Base-by-base conservation (phyloP, 2,888 invertebrate genomes). In the Euplagia quadripunctaria region DNA sequence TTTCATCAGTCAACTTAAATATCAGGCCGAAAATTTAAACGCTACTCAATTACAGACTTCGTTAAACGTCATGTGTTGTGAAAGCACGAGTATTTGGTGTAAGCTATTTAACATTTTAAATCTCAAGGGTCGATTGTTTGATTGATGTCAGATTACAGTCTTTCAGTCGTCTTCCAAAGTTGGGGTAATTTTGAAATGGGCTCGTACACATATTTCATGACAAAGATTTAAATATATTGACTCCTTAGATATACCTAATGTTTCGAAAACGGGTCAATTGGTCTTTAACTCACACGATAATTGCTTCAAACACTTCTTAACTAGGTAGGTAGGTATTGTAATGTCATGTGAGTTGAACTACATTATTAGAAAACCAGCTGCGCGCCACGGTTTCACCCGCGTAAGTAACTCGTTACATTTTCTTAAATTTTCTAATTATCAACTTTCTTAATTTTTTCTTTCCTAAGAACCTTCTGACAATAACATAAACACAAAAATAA, bases 201-300 rank as follows among this genome's bases (percentile, higher is more conserved):
- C 8, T 1, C n/a, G n/a, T n/a, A 4, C 7, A n/a, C 17, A 55
- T 31, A 31, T 31, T 31, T 1, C 31, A 31, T 31, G 31, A 31
- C 31, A 31, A 31, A 1, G 31, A 1, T 31, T 31, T 31, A 46
- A 31, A 61, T 12, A 46, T 65, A 46, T 49, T 20, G 46, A 65
- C 65, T 65, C 14, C n/a, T 20, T 17, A 12, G 46, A 20, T 65
- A 46, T 65, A 31, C 31, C 31, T 31, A 49, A 65, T 20, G 20
- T 20, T 20, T 20, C 20, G 20, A 46, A 49, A 65, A 49, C 20
- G 14, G 46, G 46, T 65, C 65, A 65, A 46, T 20, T 65, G 46
- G 20, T 65, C 65, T 65, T 65, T 46, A 65, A 20, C 46, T 65
- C 65, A 49, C 64, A 20, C 41, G 14, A 9, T 49, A 49, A 46